These are phyloP conservation scores for Thereva nobilitata DNA, from an alignment of 2,888 invertebrate genomes.

Conservation along the genomic window DNA sequence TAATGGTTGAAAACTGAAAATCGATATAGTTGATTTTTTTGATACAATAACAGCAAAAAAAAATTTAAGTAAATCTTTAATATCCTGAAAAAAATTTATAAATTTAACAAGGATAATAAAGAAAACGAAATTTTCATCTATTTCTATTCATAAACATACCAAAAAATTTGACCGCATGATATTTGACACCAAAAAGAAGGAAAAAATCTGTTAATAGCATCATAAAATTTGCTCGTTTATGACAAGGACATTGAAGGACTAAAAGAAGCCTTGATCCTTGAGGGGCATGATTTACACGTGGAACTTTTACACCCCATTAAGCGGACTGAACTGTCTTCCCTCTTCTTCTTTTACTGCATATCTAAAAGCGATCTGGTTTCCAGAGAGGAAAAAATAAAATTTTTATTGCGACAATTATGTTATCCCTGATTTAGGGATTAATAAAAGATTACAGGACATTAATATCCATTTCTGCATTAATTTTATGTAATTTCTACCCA, in stretches of 20 bases:
- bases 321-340: background rate
- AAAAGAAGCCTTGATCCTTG: background rate
- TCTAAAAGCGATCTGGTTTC: background rate
- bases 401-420: constrained; percentile 38
- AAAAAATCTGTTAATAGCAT: constrained; percentile 27
- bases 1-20: constrained; percentile 5
- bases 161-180: background rate
- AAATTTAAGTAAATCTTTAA: constrained; percentile 24
- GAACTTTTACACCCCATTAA: constrained; percentile 38
- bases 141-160: background rate
- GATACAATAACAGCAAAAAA: no score
- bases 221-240: constrained; percentile 20
- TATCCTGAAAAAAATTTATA: constrained; percentile 38
- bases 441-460: constrained; percentile 35
- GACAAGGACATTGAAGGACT: no score
- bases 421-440: constrained; percentile 34
- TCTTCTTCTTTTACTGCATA: background rate
- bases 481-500: background rate
- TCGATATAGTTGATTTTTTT: background rate
- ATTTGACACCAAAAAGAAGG: constrained; percentile 4
- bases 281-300: constrained; percentile 35
- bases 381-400: constrained; percentile 30
- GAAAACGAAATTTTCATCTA: no score
- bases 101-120: no score
- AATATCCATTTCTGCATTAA: constrained; percentile 6